Percentiles rank a stretch among this genome's conserved stretches.
phyloP scores from a whole-genome alignment of 2,113 vertebrate species.

The Phalacrocorax pelagicus region DNA sequence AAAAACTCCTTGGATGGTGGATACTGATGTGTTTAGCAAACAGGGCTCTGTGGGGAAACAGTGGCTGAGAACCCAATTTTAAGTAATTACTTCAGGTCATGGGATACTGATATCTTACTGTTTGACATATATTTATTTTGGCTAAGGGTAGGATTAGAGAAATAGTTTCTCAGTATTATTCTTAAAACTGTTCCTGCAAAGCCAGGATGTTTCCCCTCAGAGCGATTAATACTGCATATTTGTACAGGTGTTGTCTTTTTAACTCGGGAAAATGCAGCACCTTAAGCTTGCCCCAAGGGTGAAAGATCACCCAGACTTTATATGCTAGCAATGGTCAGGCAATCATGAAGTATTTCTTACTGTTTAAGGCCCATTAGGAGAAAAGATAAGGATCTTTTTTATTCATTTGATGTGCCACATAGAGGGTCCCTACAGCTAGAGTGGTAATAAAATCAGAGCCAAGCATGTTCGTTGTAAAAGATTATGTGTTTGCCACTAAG shows the following conservation, averaged over 20 bases:
- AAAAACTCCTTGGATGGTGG: neutral
- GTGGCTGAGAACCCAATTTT: neutral
- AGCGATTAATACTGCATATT: neutral
- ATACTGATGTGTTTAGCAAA: neutral
- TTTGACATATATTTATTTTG: constrained; percentile 2
- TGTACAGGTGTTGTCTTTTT: constrained; percentile 52
- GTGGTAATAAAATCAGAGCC: constrained; percentile 74
- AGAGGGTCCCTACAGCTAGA: constrained; percentile 59
- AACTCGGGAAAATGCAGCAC: constrained; percentile 9
- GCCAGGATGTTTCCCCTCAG: constrained; percentile 26
- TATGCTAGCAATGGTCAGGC: neutral
- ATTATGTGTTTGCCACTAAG: constrained; percentile 77
- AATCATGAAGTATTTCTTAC: constrained; percentile 49
- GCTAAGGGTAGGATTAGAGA: constrained; percentile 10
- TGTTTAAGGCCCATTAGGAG: constrained; percentile 67
- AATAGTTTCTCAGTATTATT: neutral
- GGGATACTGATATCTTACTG: neutral
- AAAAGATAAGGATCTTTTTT: constrained; percentile 28
- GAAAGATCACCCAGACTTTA: constrained; percentile 46
- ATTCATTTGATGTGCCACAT: constrained; percentile 67
- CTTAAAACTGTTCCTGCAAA: neutral
- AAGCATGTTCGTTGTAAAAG: constrained; percentile 74
- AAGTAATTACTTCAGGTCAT: neutral
- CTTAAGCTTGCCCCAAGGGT: neutral
- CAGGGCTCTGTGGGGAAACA: neutral